Percentiles rank a stretch among this genome's conserved stretches.
phyloP scores from a whole-genome alignment of 2,113 vertebrate species.

The Caranx melampygus region DNA sequence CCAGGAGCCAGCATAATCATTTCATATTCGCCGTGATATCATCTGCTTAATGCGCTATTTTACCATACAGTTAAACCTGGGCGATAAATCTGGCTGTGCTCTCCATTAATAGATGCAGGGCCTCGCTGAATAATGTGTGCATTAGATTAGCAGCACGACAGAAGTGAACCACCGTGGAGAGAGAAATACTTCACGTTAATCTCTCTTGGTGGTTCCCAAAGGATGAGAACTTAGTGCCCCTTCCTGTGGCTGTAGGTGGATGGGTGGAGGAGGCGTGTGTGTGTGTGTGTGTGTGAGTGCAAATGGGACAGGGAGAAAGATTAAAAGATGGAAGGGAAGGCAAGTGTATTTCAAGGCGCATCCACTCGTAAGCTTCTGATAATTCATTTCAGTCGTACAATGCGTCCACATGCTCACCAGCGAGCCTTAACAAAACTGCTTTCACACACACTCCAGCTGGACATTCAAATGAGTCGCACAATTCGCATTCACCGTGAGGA shows the following conservation, averaged over 20 bases:
- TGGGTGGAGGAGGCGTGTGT: slow-evolving; percentile 15
- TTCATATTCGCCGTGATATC: slow-evolving; percentile 82
- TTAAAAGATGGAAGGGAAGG: slow-evolving; percentile 34
- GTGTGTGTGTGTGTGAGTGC: slow-evolving; percentile 9
- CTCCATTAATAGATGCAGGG: slow-evolving; percentile 81
- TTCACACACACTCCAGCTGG: background rate
- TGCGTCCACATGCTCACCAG: slow-evolving; percentile 17
- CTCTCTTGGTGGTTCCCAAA: slow-evolving; percentile 65
- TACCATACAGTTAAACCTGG: slow-evolving; percentile 85
- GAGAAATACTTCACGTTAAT: slow-evolving; percentile 78
- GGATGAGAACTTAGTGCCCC: slow-evolving; percentile 69
- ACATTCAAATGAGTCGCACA: slow-evolving; percentile 24
- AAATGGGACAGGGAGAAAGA: slow-evolving; percentile 13
- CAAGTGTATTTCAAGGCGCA: background rate
- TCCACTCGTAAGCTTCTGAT: slow-evolving; percentile 40
- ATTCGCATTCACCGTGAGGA: slow-evolving; percentile 1
- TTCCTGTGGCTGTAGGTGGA: slow-evolving; percentile 45
- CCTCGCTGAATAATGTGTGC: slow-evolving; percentile 80
- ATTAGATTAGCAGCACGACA: slow-evolving; percentile 77
- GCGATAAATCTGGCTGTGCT: slow-evolving; percentile 81
- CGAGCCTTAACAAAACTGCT: slow-evolving; percentile 34
- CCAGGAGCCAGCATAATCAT: slow-evolving; percentile 82
- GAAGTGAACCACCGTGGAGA: slow-evolving; percentile 65
- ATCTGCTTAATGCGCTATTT: slow-evolving; percentile 87
- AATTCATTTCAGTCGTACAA: slow-evolving; percentile 60